Evolutionary conservation across 2,888 invertebrate genomes (phyloP), one percentile per base, ranked within the genome.

Genomic region (Holacanthella duospinosa): DNA sequence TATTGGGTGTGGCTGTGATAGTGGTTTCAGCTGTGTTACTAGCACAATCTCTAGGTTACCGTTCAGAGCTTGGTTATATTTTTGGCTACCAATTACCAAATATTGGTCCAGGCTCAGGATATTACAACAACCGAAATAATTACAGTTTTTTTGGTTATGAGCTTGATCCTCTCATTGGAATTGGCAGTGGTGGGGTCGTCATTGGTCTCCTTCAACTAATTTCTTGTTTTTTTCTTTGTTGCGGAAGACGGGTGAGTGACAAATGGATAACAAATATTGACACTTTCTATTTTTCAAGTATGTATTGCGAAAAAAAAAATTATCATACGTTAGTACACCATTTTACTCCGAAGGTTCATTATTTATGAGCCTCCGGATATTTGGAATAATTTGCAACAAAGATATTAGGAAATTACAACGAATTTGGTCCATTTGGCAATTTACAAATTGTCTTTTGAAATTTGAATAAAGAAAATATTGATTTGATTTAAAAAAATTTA

Each of bases 141-240:
- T 69, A 69, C 65, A 67, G 66, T 29, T 54, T 69, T 1, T 65
- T 69, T 29, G 69, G 69, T 0, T 69, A 67, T 29, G 67, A 69
- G 48, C 64, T 69, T 29, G 66, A 69, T 54, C 67, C 69, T 0
- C 53, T 63, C n/a, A 66, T 63, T 59, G 63, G 64, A 2, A 66
- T 66, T 53, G 60, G 64, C 44, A 43, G 61, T 29, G 43, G 62
- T 59, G 63, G 65, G 16, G 61, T 67, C 24, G 63, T 66, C 2
- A 57, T 66, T 21, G 69, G 67, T 21, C 64, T 62, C 1, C 27
- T 69, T 6, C 69, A 69, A 44, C 61, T 67, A 27, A 19, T 69
- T 1, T 48, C 61, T 19, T 63, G 66, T 1, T 66, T 69, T 58
- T 61, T 62, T 1, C 62, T 69, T 1, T 69, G 69, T 43, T 69